These are phyloP conservation scores for Cyphomyrus plagiostoma DNA, from an alignment of 2,113 vertebrate genomes.

Conservation along the genomic window DNA sequence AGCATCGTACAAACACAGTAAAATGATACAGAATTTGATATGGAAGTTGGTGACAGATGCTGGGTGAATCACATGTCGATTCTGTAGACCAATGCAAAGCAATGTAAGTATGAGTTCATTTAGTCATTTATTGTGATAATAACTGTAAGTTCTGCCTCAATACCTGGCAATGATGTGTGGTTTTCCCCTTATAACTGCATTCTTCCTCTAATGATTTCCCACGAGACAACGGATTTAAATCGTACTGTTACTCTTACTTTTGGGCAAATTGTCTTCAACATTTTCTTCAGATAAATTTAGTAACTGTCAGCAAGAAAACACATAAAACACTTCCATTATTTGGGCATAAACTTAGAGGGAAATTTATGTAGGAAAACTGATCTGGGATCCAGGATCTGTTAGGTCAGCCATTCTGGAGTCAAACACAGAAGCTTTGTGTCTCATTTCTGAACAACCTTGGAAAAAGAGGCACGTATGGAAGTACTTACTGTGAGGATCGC, in stretches of 20 bases:
- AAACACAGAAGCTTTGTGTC: constrained; percentile 48
- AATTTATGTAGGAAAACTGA: constrained; percentile 16
- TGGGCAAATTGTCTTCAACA: neutral
- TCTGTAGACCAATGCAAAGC: neutral
- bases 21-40: neutral
- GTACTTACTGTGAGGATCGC: constrained; percentile 83
- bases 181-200: neutral
- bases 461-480: constrained; percentile 18
- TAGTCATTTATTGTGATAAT: neutral
- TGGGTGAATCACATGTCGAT: neutral
- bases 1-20: neutral
- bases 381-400: constrained; percentile 16
- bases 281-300: neutral
- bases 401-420: constrained; percentile 14
- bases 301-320: neutral
- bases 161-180: neutral
- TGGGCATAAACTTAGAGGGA: neutral
- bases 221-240: neutral
- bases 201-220: neutral
- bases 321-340: neutral
- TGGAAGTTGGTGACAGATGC: neutral
- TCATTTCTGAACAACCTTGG: neutral
- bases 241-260: neutral
- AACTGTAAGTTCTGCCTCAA: neutral
- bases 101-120: neutral